Evolutionary conservation across 2,888 invertebrate genomes (phyloP), one percentile per base, ranked within the genome.

Genomic region (Luperina testacea): DNA sequence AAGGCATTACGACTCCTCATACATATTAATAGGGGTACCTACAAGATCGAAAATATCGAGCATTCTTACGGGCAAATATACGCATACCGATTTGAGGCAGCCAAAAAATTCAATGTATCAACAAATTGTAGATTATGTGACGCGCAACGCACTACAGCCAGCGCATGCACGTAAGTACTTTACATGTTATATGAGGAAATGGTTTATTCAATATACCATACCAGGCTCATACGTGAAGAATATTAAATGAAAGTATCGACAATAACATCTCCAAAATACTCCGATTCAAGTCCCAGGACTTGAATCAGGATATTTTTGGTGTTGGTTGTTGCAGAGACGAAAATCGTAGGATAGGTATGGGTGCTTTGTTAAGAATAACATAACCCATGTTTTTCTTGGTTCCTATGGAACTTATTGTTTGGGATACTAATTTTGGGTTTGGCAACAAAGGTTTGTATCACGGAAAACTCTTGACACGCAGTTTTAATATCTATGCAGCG

Each of bases 21-120:
- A 85, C 79, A 85, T 85, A 85, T 85, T 85, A 72, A 85, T 79
- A 78, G 75, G 65, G 74, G 77, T 75, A 75, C 61, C 68, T 64
- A 77, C 65, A 63, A 53, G 63, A 77, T 75, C 71, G 69, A 45
- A 74, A 83, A 82, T 82, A 82, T 72, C 74, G 24, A 51, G 69
- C 78, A 85, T 85, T 82, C 84, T 79, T 79, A 74, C 48, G 63
- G 38, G 20, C 45, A 72, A 63, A 78, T 83, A 72, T 71, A 72
- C 68, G 68, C 80, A 79, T 72, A 79, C 24, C 45, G 72, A 57
- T 72, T 78, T 38, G n/a, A 75, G 69, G 45, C 73, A 57, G 72
- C 72, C 57, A 83, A 77, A 75, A 80, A 72, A 69, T 67, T 59
- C 71, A 27, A 63, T 72, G 76, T 85, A 76, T 81, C 78, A 72